Conservation (phyloP, 2,797 vertebrate genomes). For the Acrocephalus scirpaceus region DNA sequence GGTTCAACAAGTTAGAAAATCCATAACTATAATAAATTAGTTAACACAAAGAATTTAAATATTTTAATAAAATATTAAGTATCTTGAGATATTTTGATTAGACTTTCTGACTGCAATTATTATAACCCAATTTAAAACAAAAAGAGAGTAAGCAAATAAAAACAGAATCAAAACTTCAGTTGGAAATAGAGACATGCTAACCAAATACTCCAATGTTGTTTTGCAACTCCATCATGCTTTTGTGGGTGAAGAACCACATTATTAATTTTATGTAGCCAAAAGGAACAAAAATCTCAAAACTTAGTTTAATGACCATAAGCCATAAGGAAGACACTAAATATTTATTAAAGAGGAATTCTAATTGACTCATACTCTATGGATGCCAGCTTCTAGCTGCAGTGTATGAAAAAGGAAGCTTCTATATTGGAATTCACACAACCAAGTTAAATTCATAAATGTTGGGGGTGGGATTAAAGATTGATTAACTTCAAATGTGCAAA, state of each 20-base stretch:
- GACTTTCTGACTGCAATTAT: background rate
- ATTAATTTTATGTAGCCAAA: background rate
- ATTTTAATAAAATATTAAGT: background rate
- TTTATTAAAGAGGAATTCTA: background rate
- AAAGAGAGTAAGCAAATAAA: background rate
- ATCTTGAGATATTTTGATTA: background rate
- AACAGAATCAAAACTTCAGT: background rate
- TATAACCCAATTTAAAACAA: background rate
- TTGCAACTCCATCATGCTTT: background rate
- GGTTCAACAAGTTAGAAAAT: background rate
- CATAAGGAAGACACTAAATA: background rate
- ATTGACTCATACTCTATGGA: background rate
- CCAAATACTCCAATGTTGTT: background rate
- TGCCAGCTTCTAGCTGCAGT: background rate
- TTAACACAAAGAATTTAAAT: background rate
- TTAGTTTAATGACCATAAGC: background rate
- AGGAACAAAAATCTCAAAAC: background rate
- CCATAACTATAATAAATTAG: background rate
- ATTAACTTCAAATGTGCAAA: background rate
- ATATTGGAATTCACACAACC: background rate
- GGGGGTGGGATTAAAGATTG: background rate
- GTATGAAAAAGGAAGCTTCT: background rate
- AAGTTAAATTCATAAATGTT: background rate
- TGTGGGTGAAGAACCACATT: background rate
- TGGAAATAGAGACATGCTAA: background rate